Evolutionary conservation across 2,113 vertebrate species (phyloP), one percentile per base, ranked within the genome.

Genomic region (Gallinago undulata): DNA sequence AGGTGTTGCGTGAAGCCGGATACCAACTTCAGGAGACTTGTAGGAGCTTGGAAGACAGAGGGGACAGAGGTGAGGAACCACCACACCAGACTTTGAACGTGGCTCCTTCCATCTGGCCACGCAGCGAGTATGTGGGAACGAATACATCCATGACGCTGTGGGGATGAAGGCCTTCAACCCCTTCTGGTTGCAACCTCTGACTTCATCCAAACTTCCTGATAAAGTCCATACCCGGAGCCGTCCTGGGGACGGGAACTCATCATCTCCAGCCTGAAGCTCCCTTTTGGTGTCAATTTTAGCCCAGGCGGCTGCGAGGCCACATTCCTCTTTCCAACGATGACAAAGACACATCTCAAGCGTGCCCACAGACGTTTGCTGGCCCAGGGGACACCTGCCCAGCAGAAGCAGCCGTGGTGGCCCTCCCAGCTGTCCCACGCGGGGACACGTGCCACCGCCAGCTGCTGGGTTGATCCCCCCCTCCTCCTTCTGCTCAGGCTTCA

Each of bases 31-130:
- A 3, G n/a, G 15, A 78, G 4, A 37, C 30, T 48, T 30, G 30
- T 3, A 30, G 68, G 43, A 48, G 18, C 37, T 88, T 48, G 48
- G 56, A 45, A 66, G 30, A 66, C 30, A 2, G n/a, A 31, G 7
- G 1, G 14, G 56, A 9, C 37, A 7, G 21, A 35, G 55, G 30
- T 23, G 60, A 82, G 72, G 43, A 90, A 11, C 30, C 50, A 15
- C 56, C 73, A 59, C 10, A 0, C 7, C 1, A 3, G 62, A 69
- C 37, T n/a, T 23, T 5, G 25, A 62, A n/a, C 0, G 0, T 0
- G 0, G 1, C 11, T 53, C 23, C 7, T 66, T 37, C 51, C 87
- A 28, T 6, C 31, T 51, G 60, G 10, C 35, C 7, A 4, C 19
- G 7, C 30, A 4, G 16, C 43, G 31, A 18, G 14, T 48, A 22